Evolutionary conservation across 2,888 invertebrate species (phyloP), one percentile per base, ranked within the genome.

Genomic region (Agrotis segetum): DNA sequence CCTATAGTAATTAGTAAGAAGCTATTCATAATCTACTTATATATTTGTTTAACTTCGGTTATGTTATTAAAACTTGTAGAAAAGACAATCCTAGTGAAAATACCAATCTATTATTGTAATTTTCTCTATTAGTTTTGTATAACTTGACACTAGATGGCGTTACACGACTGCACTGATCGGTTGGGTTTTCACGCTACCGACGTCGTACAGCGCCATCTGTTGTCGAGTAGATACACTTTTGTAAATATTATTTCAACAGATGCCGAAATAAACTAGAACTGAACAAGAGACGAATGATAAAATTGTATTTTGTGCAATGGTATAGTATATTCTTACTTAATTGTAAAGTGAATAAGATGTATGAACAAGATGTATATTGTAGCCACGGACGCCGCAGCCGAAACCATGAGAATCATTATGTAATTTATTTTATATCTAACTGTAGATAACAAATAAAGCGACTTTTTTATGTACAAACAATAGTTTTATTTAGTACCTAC

Each of bases 371-470:
- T 88, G 88, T 90, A 88, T 86, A 88, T 88, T 85, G 87, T 90
- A 89, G 87, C 84, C 86, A 88, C 87, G 89, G 90, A 90, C 90
- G 91, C 91, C 90, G 92, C 92, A 89, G 90, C 92, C 90, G 92
- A 88, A 88, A 79, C 78, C 85, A 89, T 87, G 85, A 86, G 89
- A 91, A 92, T 88, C 90, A 92, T 92, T 91, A 92, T 95, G 94
- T 96, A 96, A 96, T 96, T 95, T 96, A 96, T 95, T 96, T 96
- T 95, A 96, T 95, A 95, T 94, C 93, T 95, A 95, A 95, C 92
- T 96, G 96, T 96, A 96, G 96, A 96, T 96, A 95, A 93, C 91
- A 91, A 96, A 94, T 96, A 96, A 96, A 96, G 88, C 89, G 90
- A 95, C 93, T 94, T 95, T 95, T 96, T 93, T 95, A 96, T 95